These are phyloP conservation scores for Coremacera marginata DNA, from an alignment of 2,888 invertebrate species.

Conservation along the genomic window DNA sequence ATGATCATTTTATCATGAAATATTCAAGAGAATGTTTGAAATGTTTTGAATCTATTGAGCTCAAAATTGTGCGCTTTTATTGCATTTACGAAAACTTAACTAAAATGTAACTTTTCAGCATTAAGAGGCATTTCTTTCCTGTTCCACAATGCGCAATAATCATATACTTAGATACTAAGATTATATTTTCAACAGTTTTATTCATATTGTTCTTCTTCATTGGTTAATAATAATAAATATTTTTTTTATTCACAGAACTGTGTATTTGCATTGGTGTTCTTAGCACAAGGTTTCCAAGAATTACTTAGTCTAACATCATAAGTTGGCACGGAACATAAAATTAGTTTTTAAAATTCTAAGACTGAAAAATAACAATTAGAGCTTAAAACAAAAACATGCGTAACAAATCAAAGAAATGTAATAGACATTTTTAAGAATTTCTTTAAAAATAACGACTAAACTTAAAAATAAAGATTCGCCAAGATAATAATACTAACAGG, in stretches of 20 bases:
- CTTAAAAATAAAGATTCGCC: constrained; percentile 60
- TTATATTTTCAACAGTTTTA: too few species aligned
- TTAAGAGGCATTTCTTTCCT: too few species aligned
- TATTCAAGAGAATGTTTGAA: too few species aligned
- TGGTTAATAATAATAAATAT: not conserved
- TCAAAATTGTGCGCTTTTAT: too few species aligned
- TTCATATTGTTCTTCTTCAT: not conserved
- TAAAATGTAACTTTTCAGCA: too few species aligned
- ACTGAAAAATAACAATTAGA: not conserved
- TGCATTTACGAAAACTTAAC: too few species aligned
- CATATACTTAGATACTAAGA: too few species aligned
- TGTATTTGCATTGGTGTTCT: not conserved
- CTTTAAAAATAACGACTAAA: constrained; percentile 53
- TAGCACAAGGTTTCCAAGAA: not conserved
- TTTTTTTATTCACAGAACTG: not conserved
- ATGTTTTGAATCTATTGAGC: too few species aligned
- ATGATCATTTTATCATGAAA: too few species aligned
- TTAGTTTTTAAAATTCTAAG: constrained; percentile 11
- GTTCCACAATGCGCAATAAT: too few species aligned
- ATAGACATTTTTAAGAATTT: constrained; percentile 43
- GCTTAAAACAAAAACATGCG: not conserved
- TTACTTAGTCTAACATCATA: constrained; percentile 2
- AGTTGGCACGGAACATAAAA: constrained; percentile 16
- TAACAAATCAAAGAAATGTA: not conserved
- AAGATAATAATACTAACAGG: constrained; percentile 62